Percentiles rank a stretch among this genome's conserved stretches.
Conservation (phyloP, 2,113 vertebrate genomes). For the Formicarius rufipectus region DNA sequence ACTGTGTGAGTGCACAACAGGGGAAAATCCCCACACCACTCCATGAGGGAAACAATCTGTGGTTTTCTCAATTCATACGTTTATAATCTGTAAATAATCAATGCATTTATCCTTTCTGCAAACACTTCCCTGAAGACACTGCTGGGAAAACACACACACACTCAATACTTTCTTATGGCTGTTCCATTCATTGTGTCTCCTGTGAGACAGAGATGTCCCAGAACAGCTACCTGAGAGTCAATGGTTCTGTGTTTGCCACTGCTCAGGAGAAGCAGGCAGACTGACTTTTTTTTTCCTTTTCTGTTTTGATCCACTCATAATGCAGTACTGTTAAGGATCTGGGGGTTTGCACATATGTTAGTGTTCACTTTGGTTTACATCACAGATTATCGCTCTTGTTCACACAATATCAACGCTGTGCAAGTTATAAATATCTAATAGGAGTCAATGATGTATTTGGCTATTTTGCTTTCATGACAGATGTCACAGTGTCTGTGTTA, state of each 20-base stretch:
- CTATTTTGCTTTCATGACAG: background rate
- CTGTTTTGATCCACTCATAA: background rate
- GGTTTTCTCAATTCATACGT: background rate
- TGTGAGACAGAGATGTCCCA: background rate
- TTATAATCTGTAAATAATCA: background rate
- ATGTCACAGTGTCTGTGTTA: background rate
- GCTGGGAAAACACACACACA: background rate
- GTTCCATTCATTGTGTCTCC: background rate
- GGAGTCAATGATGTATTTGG: background rate
- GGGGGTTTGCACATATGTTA: background rate
- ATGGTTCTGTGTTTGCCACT: background rate
- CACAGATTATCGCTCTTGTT: background rate
- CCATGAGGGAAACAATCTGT: rapidly evolving
- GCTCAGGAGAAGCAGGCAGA: background rate
- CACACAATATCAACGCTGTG: background rate
- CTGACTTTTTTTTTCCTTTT: background rate
- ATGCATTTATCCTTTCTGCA: background rate
- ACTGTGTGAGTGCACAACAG: background rate
- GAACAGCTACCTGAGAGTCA: background rate
- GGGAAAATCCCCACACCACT: background rate
- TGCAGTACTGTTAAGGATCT: background rate
- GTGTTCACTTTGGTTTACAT: background rate
- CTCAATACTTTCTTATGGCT: background rate
- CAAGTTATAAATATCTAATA: background rate
- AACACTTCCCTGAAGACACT: background rate